Evolutionary conservation across 1,140 invertebrate genomes (phyloP), one percentile per base, ranked within the genome.

Genomic region (Probaryconus sp.): DNA sequence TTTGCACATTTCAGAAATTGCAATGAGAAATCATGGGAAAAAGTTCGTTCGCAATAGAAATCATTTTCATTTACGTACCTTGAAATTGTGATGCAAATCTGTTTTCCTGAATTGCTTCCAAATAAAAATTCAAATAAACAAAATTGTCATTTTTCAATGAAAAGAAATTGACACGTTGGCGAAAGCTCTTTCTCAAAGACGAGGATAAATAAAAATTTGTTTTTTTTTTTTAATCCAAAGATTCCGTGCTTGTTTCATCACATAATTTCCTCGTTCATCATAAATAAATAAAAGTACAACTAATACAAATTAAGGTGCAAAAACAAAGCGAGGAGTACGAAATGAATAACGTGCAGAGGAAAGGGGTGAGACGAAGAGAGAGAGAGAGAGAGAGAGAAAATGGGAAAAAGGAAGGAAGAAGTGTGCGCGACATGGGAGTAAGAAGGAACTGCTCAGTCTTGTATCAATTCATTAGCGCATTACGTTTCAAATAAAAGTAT

Each of bases 391-490:
- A n/a, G 31, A 45, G 53, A 17, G 24, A 51, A 67, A 45, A 40
- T 37, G 17, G 35, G 38, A 45, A 51, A 63, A 14, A 10, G 28
- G 24, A 24, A 42, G 43, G 17, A 30, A 20, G 37, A 28, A 48
- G 16, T 16, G 13, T 6, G 17, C 10, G 11, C 5, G 28, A 24
- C 16, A 35, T 45, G 58, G 45, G 64, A 47, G 51, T 37, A 21
- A 53, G 51, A 68, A 69, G 50, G 14, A 75, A 60, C 70, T 38
- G 37, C 71, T 68, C 60, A 42, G 55, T 60, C 70, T 77, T 80
- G 83, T 81, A 85, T 83, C 84, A 82, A 86, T 86, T 86, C 84
- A 85, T 86, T 85, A 85, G 82, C 81, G 81, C 81, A 85, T 85
- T 85, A 84, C 80, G 76, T 74, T 78, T 78, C 51, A 81, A 82